A percentile compares a stretch with the other conserved stretches of the same genome.
These are phyloP conservation scores for Leptinotarsa defecta DNA, from an alignment of 1,140 invertebrate genomes.

Conservation along the genomic window DNA sequence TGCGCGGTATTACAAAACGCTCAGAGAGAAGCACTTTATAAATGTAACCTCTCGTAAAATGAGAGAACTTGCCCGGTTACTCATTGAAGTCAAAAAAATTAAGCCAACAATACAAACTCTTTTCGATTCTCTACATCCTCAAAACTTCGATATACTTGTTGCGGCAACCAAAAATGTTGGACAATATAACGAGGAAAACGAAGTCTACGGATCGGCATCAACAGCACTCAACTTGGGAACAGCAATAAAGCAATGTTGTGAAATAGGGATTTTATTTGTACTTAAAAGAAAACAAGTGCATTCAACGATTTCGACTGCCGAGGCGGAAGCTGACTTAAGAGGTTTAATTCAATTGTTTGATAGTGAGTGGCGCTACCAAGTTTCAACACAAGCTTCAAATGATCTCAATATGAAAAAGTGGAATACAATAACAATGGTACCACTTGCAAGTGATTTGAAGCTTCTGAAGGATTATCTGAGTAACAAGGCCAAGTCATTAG, in stretches of 20 bases:
- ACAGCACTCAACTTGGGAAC: constrained; percentile 38
- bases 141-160: constrained; percentile 33
- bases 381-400: constrained; percentile 43
- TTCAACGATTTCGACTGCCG: constrained; percentile 15
- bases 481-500: constrained; percentile 29
- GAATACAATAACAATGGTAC: constrained; percentile 51
- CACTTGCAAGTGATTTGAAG: constrained; percentile 52
- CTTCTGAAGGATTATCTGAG: constrained; percentile 46
- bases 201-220: constrained; percentile 24
- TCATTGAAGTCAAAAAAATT: constrained; percentile 34
- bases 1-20: constrained; percentile 29
- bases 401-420: constrained; percentile 51
- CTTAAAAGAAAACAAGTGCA: constrained; percentile 27
- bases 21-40: constrained; percentile 36
- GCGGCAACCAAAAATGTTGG: constrained; percentile 32
- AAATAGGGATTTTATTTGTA: constrained; percentile 34
- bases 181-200: constrained; percentile 31
- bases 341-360: constrained; percentile 40
- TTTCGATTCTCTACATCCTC: constrained; percentile 37
- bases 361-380: constrained; percentile 37
- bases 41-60: constrained; percentile 32
- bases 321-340: constrained; percentile 35
- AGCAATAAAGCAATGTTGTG: constrained; percentile 36
- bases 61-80: constrained; percentile 32
- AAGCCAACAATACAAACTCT: constrained; percentile 23